Evolutionary conservation across 2,797 vertebrate genomes (phyloP).

Genomic region (Sciurus carolinensis): DNA sequence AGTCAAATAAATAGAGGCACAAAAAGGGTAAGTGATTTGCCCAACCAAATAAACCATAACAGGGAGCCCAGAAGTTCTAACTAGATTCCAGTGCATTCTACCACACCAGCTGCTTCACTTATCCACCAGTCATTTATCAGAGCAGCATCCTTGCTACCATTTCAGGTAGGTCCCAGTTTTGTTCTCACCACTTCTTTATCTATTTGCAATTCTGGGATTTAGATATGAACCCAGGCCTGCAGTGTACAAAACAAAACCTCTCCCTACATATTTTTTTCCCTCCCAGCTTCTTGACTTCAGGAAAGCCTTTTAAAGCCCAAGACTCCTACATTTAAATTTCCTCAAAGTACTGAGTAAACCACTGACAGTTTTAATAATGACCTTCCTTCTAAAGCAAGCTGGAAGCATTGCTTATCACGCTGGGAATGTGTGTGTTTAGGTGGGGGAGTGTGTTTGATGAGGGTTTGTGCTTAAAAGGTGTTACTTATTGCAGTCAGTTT

Average conservation of each 20-base stretch:
- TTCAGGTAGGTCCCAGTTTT: neutral
- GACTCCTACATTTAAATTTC: neutral
- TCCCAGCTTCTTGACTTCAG: neutral
- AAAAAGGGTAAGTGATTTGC: neutral
- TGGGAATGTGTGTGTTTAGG: neutral
- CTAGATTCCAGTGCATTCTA: neutral
- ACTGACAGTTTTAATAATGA: conserved; percentile 34
- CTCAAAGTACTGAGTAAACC: conserved; percentile 25
- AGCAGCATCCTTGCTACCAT: neutral
- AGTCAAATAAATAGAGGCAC: neutral
- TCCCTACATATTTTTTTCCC: neutral
- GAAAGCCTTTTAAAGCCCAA: conserved; percentile 42
- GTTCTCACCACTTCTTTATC: neutral
- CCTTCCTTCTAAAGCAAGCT: conserved; percentile 24
- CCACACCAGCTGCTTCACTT: neutral
- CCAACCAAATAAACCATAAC: neutral
- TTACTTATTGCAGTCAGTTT: neutral
- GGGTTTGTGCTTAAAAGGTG: conserved; percentile 25
- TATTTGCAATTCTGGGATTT: neutral
- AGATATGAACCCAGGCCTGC: neutral
- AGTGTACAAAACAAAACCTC: conserved; percentile 47
- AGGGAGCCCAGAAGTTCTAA: neutral
- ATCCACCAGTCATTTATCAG: neutral
- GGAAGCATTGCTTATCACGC: neutral
- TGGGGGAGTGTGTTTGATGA: neutral